Conservation (phyloP, 2,888 invertebrate genomes). For the Metopia argyrocephala region DNA sequence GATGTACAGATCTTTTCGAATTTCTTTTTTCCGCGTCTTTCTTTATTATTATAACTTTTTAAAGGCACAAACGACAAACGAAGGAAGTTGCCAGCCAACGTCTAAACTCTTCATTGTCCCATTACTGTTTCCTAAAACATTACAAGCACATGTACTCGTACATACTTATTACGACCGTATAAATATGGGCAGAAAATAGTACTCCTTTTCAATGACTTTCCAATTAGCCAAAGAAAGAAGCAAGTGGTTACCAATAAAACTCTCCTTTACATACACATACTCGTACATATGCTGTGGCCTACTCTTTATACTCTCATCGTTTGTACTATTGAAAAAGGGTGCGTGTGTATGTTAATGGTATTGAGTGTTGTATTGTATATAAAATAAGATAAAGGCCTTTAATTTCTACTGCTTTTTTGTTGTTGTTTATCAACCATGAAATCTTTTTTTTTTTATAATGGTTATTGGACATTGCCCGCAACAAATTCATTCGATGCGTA, state of each 20-base stretch:
- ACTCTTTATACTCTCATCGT: too few species aligned
- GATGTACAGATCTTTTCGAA: conserved; percentile 39
- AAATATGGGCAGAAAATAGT: too few species aligned
- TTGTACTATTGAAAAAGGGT: too few species aligned
- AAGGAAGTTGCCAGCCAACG: neutral
- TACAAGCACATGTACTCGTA: too few species aligned
- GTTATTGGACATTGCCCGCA: conserved; percentile 60
- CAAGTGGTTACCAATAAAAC: conserved; percentile 61
- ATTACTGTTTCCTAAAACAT: too few species aligned
- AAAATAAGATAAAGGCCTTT: conserved; percentile 61
- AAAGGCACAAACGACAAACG: conserved; percentile 28
- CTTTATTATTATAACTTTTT: too few species aligned
- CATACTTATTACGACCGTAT: too few species aligned
- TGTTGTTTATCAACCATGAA: conserved; percentile 61
- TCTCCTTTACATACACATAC: conserved; percentile 22
- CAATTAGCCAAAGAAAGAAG: conserved; percentile 61
- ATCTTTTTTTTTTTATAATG: conserved; percentile 64
- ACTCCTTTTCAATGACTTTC: conserved; percentile 55
- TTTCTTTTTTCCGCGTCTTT: too few species aligned
- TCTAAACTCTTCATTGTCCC: neutral
- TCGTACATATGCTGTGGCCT: neutral
- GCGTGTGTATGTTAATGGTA: too few species aligned
- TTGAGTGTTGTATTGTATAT: conserved; percentile 38
- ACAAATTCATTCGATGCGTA: conserved; percentile 65
- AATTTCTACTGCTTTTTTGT: conserved; percentile 21